Conservation (phyloP, 2,888 invertebrate species). For the Acleris literana region DNA sequence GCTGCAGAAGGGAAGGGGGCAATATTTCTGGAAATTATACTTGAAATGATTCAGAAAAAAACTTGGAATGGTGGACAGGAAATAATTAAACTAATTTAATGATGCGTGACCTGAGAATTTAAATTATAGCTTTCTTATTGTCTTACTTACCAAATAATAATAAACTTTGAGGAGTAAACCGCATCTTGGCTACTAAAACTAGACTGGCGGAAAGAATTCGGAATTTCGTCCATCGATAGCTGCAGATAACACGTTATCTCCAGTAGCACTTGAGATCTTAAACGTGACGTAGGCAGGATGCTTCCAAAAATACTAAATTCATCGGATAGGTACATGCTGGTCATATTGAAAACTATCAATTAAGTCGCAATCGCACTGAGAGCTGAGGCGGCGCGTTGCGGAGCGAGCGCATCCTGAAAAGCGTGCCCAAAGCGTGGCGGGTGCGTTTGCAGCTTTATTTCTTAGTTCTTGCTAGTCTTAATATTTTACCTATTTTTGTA, state of each 20-base stretch:
- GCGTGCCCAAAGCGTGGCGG: no score
- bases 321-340: neutral
- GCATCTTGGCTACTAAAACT: conserved; percentile 49
- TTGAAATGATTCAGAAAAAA: neutral
- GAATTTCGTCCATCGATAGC: conserved; percentile 21
- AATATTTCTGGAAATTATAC: no score
- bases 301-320: neutral
- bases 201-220: conserved; percentile 45
- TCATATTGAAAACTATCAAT: no score
- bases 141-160: conserved; percentile 49
- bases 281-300: neutral
- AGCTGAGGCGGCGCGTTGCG: no score
- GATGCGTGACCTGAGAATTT: neutral
- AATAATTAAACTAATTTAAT: neutral
- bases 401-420: no score
- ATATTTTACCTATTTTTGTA: no score
- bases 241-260: conserved; percentile 24
- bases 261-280: conserved; percentile 22
- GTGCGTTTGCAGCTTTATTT: no score
- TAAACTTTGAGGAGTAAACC: conserved; percentile 41
- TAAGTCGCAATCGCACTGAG: no score
- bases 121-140: neutral
- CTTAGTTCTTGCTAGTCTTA: no score
- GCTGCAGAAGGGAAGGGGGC: no score
- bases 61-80: no score